Evolutionary conservation across 2,888 invertebrate species (phyloP).

Genomic region (Creontiades dilutus): DNA sequence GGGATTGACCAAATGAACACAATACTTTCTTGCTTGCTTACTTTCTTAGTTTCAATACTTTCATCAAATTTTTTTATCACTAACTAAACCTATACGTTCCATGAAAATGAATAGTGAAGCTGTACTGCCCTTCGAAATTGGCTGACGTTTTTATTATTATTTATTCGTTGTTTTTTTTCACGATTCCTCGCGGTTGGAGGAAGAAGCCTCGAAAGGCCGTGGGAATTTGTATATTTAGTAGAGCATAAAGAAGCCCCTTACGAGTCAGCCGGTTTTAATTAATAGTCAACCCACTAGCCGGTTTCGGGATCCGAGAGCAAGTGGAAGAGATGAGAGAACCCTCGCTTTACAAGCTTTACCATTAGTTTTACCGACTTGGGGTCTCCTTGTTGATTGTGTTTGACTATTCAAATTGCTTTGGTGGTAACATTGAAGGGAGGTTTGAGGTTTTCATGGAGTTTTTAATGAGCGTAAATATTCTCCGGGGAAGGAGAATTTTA

Average conservation of each 20-base stretch:
- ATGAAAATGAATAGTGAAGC: too few relatives aligned
- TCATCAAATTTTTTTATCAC: too few relatives aligned
- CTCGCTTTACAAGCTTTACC: background rate
- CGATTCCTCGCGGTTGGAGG: background rate
- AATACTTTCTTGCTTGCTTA: too few relatives aligned
- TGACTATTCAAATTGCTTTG: conserved; percentile 26
- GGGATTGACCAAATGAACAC: too few relatives aligned
- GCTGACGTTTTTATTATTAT: too few relatives aligned
- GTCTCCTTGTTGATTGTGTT: conserved; percentile 22
- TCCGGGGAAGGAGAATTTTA: background rate
- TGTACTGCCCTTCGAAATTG: too few relatives aligned
- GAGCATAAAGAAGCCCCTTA: background rate
- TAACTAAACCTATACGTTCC: too few relatives aligned
- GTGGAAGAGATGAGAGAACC: background rate
- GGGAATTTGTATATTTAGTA: background rate
- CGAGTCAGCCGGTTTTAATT: background rate
- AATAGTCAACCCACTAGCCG: background rate
- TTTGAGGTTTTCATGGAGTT: background rate
- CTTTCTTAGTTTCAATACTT: too few relatives aligned
- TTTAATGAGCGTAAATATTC: conserved; percentile 20
- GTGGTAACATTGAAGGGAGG: background rate
- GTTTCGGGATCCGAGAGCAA: background rate
- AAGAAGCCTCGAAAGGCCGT: background rate
- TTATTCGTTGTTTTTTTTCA: too few relatives aligned
- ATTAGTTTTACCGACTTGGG: background rate